Conservation (phyloP, 2,888 invertebrate species). For the Hydraecia micacea region DNA sequence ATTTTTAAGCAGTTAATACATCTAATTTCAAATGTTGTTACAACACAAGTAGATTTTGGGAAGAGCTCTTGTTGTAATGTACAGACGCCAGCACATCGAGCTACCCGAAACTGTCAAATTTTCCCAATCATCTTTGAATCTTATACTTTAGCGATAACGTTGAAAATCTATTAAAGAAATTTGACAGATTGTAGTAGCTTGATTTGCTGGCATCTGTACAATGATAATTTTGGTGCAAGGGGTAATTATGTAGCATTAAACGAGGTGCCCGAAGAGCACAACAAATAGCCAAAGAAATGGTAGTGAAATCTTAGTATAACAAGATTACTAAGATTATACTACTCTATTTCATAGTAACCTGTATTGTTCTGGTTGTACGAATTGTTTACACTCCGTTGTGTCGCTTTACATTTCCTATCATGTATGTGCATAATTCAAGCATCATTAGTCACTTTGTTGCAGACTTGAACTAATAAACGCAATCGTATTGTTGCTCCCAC, state of each 20-base stretch:
- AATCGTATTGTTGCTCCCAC: constrained; percentile 18
- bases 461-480: constrained; percentile 17
- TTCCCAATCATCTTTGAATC: no score
- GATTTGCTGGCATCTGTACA: no score
- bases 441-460: constrained; percentile 2
- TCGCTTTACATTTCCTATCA: constrained; percentile 9
- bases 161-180: no score
- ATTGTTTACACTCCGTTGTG: neutral
- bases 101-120: no score
- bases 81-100: no score
- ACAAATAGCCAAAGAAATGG: neutral
- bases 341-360: neutral
- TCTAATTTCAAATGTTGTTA: neutral
- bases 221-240: neutral
- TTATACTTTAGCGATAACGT: no score
- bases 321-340: neutral
- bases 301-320: neutral
- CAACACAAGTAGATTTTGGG: neutral
- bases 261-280: no score
- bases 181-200: no score
- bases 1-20: neutral
- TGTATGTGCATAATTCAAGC: constrained; percentile 3
- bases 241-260: neutral
- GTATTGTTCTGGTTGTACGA: neutral
- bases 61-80: neutral